These are phyloP conservation scores for Amphipoea oculea DNA, from an alignment of 2,888 invertebrate genomes.

Conservation along the genomic window DNA sequence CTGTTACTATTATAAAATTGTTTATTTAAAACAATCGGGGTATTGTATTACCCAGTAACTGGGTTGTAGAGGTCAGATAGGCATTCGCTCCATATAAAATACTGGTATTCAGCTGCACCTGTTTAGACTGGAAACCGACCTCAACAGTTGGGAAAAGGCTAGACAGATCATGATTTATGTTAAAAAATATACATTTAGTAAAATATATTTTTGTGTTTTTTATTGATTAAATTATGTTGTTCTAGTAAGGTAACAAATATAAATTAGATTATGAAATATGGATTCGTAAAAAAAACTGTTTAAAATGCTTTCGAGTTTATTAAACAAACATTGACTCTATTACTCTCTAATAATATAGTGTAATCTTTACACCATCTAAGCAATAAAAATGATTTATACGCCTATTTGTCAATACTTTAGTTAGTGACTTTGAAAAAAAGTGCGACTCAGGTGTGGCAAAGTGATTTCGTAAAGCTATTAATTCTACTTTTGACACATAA, in stretches of 20 bases:
- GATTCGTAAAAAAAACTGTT: constrained; percentile 17
- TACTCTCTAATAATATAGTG: constrained; percentile 44
- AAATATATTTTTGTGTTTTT: not conserved
- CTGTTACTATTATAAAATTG: constrained; percentile 9
- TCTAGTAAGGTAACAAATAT: not conserved
- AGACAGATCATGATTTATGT: not conserved
- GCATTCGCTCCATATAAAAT: not conserved
- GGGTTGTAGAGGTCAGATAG: not conserved
- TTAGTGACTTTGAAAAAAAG: constrained; percentile 54
- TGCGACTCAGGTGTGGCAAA: constrained; percentile 62
- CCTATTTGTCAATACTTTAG: constrained; percentile 60
- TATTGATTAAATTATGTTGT: not conserved
- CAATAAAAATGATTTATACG: constrained; percentile 63
- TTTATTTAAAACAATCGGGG: not conserved
- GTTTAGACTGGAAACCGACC: not conserved
- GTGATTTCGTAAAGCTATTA: constrained; percentile 61
- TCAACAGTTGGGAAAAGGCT: not conserved
- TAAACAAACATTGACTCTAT: constrained; percentile 47
- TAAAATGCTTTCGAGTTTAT: constrained; percentile 14
- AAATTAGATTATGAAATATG: not conserved
- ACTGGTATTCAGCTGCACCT: not conserved
- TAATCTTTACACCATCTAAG: constrained; percentile 52
- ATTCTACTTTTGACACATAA: constrained; percentile 55
- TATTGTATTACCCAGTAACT: not conserved
- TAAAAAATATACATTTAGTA: not conserved